A percentile compares a stretch with the other conserved stretches of the same genome.
Conservation (phyloP, 1,140 invertebrate genomes). For the Drosophila bocki region DNA sequence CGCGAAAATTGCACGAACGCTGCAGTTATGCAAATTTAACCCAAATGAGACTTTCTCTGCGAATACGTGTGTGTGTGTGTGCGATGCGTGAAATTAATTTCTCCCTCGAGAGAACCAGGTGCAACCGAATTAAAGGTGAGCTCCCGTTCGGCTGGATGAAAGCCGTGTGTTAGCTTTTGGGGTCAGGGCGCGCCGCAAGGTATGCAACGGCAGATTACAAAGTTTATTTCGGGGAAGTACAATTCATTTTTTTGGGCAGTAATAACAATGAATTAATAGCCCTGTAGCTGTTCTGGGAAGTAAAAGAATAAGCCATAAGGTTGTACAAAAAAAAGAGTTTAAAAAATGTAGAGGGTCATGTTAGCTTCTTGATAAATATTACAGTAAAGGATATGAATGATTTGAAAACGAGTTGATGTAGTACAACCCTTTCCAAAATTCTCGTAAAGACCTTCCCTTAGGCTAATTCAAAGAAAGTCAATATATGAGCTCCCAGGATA, state of each 20-base stretch:
- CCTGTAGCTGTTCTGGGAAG: neutral
- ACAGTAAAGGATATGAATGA: too few species aligned
- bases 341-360: too few species aligned
- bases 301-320: neutral
- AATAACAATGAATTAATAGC: neutral
- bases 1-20: slow-evolving; percentile 42
- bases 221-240: slow-evolving; percentile 1
- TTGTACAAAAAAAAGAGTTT: neutral
- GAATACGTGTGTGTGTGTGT: neutral
- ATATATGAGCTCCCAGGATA: slow-evolving; percentile 2
- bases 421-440: neutral
- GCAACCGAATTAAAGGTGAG: slow-evolving; percentile 31
- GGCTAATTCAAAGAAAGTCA: neutral
- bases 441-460: neutral
- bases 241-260: neutral
- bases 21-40: slow-evolving; percentile 60
- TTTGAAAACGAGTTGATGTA: neutral
- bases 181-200: neutral
- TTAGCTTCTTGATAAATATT: neutral
- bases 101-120: slow-evolving; percentile 29
- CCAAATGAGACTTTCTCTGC: slow-evolving; percentile 11
- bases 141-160: slow-evolving; percentile 5
- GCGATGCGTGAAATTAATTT: slow-evolving; percentile 49
- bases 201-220: slow-evolving; percentile 10
- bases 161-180: neutral